Evolutionary conservation across 2,113 vertebrate species (phyloP).

Genomic region (Pollachius pollachius): DNA sequence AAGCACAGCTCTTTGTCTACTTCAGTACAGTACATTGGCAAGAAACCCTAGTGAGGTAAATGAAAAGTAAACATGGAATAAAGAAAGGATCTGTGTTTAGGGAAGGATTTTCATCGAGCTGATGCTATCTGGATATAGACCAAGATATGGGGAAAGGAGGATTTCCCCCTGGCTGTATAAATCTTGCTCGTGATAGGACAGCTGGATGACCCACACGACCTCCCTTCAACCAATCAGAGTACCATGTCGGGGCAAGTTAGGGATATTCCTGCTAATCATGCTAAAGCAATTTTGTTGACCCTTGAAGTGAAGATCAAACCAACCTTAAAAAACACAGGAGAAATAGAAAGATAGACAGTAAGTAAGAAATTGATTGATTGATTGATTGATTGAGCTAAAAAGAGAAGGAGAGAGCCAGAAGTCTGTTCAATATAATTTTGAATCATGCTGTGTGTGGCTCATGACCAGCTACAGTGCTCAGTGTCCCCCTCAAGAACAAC

Average conservation of each 20-base stretch:
- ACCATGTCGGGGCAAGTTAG: slow-evolving; percentile 22
- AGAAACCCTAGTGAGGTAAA: slow-evolving; percentile 11
- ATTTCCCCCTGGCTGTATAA: background rate
- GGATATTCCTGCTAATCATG: background rate
- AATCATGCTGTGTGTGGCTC: slow-evolving; percentile 3
- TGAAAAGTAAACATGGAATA: background rate
- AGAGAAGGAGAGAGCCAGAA: no score
- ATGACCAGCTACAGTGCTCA: background rate
- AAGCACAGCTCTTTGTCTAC: slow-evolving; percentile 4
- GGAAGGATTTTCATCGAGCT: slow-evolving; percentile 9
- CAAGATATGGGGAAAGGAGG: background rate
- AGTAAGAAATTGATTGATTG: background rate
- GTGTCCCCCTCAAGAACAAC: background rate
- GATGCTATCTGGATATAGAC: slow-evolving; percentile 20
- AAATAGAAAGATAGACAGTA: background rate
- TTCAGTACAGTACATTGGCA: background rate
- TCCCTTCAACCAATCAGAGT: slow-evolving; percentile 26
- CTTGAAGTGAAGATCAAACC: no score
- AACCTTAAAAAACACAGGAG: background rate
- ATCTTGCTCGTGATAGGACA: no score
- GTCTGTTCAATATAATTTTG: no score
- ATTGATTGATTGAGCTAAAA: background rate
- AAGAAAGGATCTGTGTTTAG: background rate
- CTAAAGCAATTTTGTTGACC: no score
- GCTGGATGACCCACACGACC: no score